Evolutionary conservation across 2,888 invertebrate genomes (phyloP), one percentile per base, ranked within the genome.

Genomic region (Biston stratarius): DNA sequence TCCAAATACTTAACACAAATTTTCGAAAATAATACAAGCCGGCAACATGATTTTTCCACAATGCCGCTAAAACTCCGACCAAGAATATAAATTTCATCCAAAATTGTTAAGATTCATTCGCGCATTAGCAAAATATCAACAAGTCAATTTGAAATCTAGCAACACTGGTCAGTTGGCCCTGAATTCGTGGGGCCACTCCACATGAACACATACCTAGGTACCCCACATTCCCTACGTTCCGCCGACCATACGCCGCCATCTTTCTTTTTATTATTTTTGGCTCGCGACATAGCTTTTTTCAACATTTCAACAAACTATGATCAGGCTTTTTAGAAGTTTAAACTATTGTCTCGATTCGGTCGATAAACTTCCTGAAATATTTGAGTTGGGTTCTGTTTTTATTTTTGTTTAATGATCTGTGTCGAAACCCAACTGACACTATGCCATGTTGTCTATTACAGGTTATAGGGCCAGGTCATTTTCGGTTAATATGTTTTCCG

Each of bases 201-300:
- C 89, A 90, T 91, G 90, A 63, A 60, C 60, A 63, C 48, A 53
- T 62, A 24, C 24, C 24, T 24, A 60, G 63, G 40, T 88, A 83
- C 49, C 49, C 33, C 8, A 40, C 85, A 91, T 92, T 91, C 91
- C 77, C 85, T 79, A 80, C 90, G 89, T 93, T 89, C 88, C 84
- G 85, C 74, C 75, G 74, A 78, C 48, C 58, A 62, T 62, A 67
- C 77, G 83, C 83, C 82, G 87, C 88, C 87, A 86, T 88, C 74
- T 84, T 80, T 72, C 74, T 82, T 79, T 68, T 84, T 81, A 74
- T 83, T 83, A 81, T 85, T 85, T 86, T 86, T 88, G 86, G 86
- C 87, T 81, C 86, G 86, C 85, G 87, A 83, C 84, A 74, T 75
- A 73, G 67, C 70, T 68, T 71, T 72, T 69, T 74, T 49, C 15